Base-by-base conservation (phyloP, 23 tunicate species). In the Halocynthia aurantium region DNA sequence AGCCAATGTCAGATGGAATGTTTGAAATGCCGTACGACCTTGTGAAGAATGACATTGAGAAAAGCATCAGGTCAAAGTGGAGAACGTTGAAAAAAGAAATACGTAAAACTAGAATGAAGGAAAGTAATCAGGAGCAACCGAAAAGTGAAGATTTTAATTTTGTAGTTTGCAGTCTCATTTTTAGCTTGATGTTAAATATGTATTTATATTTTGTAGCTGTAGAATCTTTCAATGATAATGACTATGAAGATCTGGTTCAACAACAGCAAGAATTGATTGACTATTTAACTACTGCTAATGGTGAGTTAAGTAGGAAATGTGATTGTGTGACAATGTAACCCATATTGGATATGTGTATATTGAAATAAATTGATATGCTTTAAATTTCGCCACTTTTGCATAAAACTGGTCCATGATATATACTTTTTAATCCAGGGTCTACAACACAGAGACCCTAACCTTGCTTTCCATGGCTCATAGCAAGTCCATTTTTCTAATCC, bases 21-120 rank as follows among this genome's bases (percentile, higher is more conserved):
- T 89, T 89, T 57, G 96, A 89, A 50, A 89, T 91, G 90, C 97
- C 97, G 11, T 91, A 91, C 76, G 89, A 81, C 54, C 70, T 91
- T n/a, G 90, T 91, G 51, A 91, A 85, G 52, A 87, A 91, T 31
- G 90, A 91, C 65, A 91, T 91, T 53, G 90, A 91, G 76, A 82
- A 77, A 54, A 85, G 89, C 51, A 49, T 91, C 52, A 85, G 77
- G 18, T 76, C 80, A 7, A 85, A 84, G 62, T 91, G 90, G 90
- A 85, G 75, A 65, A 84, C 84, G 6, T 78, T 91, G 55, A 76
- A 81, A 61, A 85, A 81, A 52, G 83, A 78, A 71, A 85, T 85
- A 6, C 71, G 78, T 22, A 85, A 40, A 80, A 69, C 9, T 51
- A 77, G 55, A 6, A 61, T 71, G 70, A 61, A 72, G 51, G 84